These are phyloP conservation scores for Acanthurus tractus DNA, from an alignment of 2,797 vertebrate genomes.

Conservation along the genomic window DNA sequence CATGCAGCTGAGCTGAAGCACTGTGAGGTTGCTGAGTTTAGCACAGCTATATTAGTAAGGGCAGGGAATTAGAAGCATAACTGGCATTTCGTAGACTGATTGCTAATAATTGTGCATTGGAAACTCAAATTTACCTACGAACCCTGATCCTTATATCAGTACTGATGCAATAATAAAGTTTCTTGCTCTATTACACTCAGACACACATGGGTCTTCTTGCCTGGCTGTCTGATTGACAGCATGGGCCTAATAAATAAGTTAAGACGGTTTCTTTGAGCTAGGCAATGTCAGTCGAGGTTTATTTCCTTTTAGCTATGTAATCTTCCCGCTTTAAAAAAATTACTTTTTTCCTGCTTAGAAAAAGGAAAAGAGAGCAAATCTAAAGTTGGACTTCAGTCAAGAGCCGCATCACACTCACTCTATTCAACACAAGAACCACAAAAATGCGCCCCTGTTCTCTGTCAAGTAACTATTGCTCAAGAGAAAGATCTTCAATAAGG, in stretches of 20 bases:
- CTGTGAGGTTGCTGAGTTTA: too few relatives aligned
- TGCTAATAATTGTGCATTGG: background rate
- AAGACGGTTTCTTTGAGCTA: background rate
- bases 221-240: conserved; percentile 34
- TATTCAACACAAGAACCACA: conserved; percentile 3
- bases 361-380: background rate
- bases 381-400: background rate
- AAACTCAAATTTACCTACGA: conserved; percentile 7
- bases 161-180: background rate
- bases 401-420: background rate
- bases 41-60: too few relatives aligned
- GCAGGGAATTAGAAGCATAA: too few relatives aligned
- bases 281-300: conserved; percentile 17
- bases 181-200: background rate
- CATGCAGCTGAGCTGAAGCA: too few relatives aligned
- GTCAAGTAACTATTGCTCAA: conserved; percentile 16
- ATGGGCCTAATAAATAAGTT: conserved; percentile 32
- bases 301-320: conserved; percentile 19
- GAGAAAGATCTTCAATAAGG: conserved; percentile 30
- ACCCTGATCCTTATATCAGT: conserved; percentile 9
- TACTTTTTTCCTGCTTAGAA: background rate
- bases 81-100: background rate
- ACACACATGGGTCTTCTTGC: conserved; percentile 12
- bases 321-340: background rate
- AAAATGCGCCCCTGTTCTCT: conserved; percentile 1